Evolutionary conservation across 2,113 vertebrate genomes (phyloP), one percentile per base, ranked within the genome.

Genomic region (Hippocampus mohnikei): DNA sequence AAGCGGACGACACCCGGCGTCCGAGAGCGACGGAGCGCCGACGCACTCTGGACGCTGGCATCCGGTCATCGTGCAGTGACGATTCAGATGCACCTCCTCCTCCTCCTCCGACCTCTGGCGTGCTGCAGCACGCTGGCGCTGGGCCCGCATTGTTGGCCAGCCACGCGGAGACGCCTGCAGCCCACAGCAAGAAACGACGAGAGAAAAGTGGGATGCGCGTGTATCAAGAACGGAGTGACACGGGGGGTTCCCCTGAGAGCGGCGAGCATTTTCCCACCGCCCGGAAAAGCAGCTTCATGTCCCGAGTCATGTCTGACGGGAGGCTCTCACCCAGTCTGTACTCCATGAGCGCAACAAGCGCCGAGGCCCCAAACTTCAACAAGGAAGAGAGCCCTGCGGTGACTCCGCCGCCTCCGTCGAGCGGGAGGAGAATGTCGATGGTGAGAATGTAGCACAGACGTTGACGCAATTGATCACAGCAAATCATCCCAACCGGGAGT

Each of bases 351-450:
- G 92, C 86, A 15, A 88, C 90, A 0, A 91, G 88, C 27, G 75
- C 79, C 0, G 93, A 93, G 37, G 86, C 85, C 65, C 88, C 88
- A 27, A 79, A 84, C 42, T 82, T 88, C n/a, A 77, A 75, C 65
- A 64, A 77, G 44, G 79, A 86, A 59, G 94, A 95, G 72, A 91
- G 89, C 70, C 91, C 90, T 3, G 72, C 82, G 3, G 55, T 85
- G 68, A 90, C 91, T n/a, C 92, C 92, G 0, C 93, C 92, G 0
- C 93, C 92, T 13, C 90, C 93, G 29, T 59, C 85, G 0, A 18
- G 70, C 66, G 94, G 91, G 18, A 92, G 93, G 66, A 94, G 94
- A 84, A 90, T 95, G 88, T 96, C 95, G 44, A 96, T 97, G 95
- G 95, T 95, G 91, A 95, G 66, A 64, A 44, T 64, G 15, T 6